These are phyloP conservation scores for Microctonus hyperodae DNA, from an alignment of 2,888 invertebrate genomes.

Conservation along the genomic window DNA sequence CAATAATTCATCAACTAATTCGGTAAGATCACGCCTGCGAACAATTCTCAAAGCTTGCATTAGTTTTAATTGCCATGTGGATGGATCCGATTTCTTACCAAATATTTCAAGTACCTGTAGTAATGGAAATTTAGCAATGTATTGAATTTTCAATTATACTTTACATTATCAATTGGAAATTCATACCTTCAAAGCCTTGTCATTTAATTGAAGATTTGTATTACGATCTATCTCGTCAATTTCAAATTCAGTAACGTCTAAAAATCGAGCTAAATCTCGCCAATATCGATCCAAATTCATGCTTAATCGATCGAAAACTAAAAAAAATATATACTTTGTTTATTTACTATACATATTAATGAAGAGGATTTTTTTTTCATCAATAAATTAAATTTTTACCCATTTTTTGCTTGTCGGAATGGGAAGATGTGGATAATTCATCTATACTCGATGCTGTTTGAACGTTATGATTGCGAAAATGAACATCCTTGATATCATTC, in stretches of 20 bases:
- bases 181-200: conserved; percentile 45
- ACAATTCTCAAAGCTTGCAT: conserved; percentile 50
- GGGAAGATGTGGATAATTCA: not conserved
- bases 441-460: not conserved
- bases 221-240: conserved; percentile 50
- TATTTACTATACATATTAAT: not conserved
- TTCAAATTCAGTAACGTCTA: conserved; percentile 50
- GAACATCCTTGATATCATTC: too few species aligned
- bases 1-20: conserved; percentile 44
- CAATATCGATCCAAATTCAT: conserved; percentile 51
- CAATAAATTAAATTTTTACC: not conserved
- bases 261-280: conserved; percentile 52
- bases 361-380: too few species aligned
- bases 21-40: conserved; percentile 53
- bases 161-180: not conserved
- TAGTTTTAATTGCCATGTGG: conserved; percentile 50
- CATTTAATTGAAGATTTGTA: conserved; percentile 41
- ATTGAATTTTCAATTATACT: not conserved
- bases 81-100: conserved; percentile 39
- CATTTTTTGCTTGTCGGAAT: not conserved
- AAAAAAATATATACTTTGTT: conserved; percentile 27
- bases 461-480: not conserved
- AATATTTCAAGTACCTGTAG: conserved; percentile 51
- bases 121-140: conserved; percentile 28
- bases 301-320: conserved; percentile 48